Percentiles rank a stretch among this genome's conserved stretches.
Conservation (phyloP, 2,888 invertebrate genomes). For the Pterostichus madidus region DNA sequence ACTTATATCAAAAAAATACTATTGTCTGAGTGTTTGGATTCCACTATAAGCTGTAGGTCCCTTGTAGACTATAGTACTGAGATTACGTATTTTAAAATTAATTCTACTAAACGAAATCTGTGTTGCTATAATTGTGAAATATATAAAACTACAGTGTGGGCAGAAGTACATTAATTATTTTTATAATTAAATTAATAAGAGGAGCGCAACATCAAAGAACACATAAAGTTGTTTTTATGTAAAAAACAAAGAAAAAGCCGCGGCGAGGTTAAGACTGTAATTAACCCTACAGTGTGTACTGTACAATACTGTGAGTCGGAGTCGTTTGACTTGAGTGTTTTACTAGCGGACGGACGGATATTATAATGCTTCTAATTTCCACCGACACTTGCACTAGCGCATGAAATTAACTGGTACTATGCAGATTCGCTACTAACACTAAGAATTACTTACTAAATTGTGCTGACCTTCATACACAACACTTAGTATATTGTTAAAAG, state of each 20-base stretch:
- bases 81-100: too few relatives aligned
- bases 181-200: slow-evolving; percentile 34
- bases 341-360: not conserved
- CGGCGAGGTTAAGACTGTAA: slow-evolving; percentile 11
- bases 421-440: slow-evolving; percentile 17
- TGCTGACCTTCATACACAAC: not conserved
- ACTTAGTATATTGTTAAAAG: too few relatives aligned
- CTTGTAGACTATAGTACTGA: too few relatives aligned
- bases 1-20: too few relatives aligned
- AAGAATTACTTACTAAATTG: not conserved
- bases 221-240: slow-evolving; percentile 8
- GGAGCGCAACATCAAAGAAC: slow-evolving; percentile 11
- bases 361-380: slow-evolving; percentile 31
- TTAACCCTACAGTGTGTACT: slow-evolving; percentile 1
- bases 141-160: slow-evolving; percentile 1
- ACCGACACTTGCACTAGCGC: slow-evolving; percentile 24
- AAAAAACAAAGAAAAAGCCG: slow-evolving; percentile 13
- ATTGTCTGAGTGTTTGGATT: too few relatives aligned
- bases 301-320: not conserved
- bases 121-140: not conserved
- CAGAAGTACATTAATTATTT: slow-evolving; percentile 14
- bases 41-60: too few relatives aligned
- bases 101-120: not conserved
- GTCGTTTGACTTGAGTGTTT: not conserved
- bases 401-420: not conserved